Percentiles rank a stretch among this genome's conserved stretches.
Evolutionary conservation across 2,888 invertebrate genomes (phyloP).

Genomic region (Spodoptera picta): DNA sequence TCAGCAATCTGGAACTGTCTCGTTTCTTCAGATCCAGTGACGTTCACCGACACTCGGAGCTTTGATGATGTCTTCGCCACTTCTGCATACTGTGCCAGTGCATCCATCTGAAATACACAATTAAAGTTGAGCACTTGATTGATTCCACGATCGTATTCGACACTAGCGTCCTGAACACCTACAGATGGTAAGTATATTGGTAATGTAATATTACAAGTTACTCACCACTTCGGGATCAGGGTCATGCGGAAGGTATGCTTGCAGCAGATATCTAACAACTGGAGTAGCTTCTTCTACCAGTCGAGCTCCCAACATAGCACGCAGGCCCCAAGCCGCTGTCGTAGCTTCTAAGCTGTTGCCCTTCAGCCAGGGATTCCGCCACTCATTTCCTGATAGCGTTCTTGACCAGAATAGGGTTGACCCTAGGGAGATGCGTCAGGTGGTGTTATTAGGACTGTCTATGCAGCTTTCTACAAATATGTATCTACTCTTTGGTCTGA

Average conservation of each 20-base stretch:
- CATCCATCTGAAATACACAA: slow-evolving; percentile 75
- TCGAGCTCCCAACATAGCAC: slow-evolving; percentile 89
- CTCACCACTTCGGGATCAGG: slow-evolving; percentile 82
- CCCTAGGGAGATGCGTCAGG: slow-evolving; percentile 59
- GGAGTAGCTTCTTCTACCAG: slow-evolving; percentile 76
- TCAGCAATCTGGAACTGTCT: slow-evolving; percentile 91
- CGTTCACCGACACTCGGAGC: slow-evolving; percentile 78
- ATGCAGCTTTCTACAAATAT: too few relatives aligned
- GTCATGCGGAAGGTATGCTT: slow-evolving; percentile 68
- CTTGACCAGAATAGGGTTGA: slow-evolving; percentile 82
- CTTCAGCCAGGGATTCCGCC: slow-evolving; percentile 82
- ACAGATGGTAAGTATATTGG: too few relatives aligned
- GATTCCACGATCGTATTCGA: too few relatives aligned
- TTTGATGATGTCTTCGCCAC: slow-evolving; percentile 75
- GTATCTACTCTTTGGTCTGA: too few relatives aligned
- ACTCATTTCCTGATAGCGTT: slow-evolving; percentile 71
- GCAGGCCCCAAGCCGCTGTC: slow-evolving; percentile 96
- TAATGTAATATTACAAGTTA: not conserved
- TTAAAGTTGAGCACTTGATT: not conserved
- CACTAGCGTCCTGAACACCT: too few relatives aligned
- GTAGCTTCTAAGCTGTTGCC: slow-evolving; percentile 89
- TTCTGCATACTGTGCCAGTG: slow-evolving; percentile 82
- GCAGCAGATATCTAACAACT: slow-evolving; percentile 77
- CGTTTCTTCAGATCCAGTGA: slow-evolving; percentile 80
- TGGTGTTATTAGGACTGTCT: not conserved